Percentiles rank a stretch among this genome's conserved stretches.
phyloP scores from a whole-genome alignment of 2,888 invertebrate species.

The Stenichneumon culpator region DNA sequence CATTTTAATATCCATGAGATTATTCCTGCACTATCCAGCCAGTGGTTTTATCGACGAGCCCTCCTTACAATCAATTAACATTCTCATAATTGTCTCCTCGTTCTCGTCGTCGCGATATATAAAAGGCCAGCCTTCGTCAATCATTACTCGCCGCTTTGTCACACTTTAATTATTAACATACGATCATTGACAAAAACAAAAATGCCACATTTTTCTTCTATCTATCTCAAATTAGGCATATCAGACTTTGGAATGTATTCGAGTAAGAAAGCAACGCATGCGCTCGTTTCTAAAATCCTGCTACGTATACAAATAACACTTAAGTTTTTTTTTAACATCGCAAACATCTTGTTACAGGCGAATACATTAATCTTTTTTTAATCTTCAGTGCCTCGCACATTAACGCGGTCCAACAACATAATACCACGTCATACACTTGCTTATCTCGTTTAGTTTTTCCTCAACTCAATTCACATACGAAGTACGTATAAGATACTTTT shows the following conservation, averaged over 20 bases:
- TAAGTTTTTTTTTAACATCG: neutral
- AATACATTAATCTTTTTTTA: neutral
- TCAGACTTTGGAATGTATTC: slow-evolving; percentile 65
- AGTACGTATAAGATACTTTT: neutral
- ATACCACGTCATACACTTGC: slow-evolving; percentile 30
- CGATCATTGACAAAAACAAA: neutral
- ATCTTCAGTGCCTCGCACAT: slow-evolving; percentile 1
- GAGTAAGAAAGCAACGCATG: slow-evolving; percentile 37
- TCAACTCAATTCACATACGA: neutral
- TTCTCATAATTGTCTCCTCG: neutral
- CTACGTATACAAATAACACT: neutral
- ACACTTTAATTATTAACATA: slow-evolving; percentile 34
- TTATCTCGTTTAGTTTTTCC: slow-evolving; percentile 25
- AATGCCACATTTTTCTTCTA: neutral
- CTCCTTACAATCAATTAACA: neutral
- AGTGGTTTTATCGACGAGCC: slow-evolving; percentile 3
- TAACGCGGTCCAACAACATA: slow-evolving; percentile 8
- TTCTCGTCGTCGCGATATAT: slow-evolving; percentile 60
- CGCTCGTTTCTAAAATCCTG: slow-evolving; percentile 28
- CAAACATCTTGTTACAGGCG: neutral
- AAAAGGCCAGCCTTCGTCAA: slow-evolving; percentile 79
- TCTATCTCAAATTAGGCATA: slow-evolving; percentile 43
- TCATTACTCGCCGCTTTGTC: slow-evolving; percentile 53
- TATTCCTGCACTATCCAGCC: slow-evolving; percentile 4
- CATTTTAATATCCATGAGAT: slow-evolving; percentile 24